Evolutionary conservation across 2,113 vertebrate genomes (phyloP).

Genomic region (Butorides virescens): DNA sequence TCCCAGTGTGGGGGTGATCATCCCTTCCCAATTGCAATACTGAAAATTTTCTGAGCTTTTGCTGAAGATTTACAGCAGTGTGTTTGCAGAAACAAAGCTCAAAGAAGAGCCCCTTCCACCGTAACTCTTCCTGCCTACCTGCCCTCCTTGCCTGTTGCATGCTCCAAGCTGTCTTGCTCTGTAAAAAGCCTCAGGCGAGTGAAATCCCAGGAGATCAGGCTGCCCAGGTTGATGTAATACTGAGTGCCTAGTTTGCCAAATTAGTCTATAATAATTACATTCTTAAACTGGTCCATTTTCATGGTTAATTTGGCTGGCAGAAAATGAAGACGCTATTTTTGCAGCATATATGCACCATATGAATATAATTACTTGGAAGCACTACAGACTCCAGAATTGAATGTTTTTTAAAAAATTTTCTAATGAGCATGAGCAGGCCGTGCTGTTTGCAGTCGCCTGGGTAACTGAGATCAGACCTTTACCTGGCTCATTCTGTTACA

Average conservation of each 20-base stretch:
- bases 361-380: conserved; percentile 55
- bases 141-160: not conserved
- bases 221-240: not conserved
- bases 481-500: conserved; percentile 43
- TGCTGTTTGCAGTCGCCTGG: conserved; percentile 68
- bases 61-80: not conserved
- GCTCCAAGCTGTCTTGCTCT: not conserved
- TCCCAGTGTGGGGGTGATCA: not conserved
- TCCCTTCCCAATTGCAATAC: not conserved
- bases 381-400: conserved; percentile 25
- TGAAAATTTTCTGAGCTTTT: not conserved
- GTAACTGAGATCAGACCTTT: conserved; percentile 59
- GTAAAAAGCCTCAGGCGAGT: not conserved
- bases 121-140: not conserved
- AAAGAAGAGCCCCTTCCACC: not conserved
- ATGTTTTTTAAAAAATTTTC: not conserved
- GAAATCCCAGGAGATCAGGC: not conserved
- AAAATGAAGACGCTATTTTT: conserved; percentile 40
- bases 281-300: not conserved
- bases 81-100: not conserved
- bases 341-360: conserved; percentile 15
- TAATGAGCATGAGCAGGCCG: conserved; percentile 23
- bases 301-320: conserved; percentile 37
- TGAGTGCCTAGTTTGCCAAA: conserved; percentile 7
- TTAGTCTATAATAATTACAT: conserved; percentile 34